Evolutionary conservation across 2,888 invertebrate species (phyloP), one percentile per base, ranked within the genome.

Genomic region (Hermaeophaga mercurialis): DNA sequence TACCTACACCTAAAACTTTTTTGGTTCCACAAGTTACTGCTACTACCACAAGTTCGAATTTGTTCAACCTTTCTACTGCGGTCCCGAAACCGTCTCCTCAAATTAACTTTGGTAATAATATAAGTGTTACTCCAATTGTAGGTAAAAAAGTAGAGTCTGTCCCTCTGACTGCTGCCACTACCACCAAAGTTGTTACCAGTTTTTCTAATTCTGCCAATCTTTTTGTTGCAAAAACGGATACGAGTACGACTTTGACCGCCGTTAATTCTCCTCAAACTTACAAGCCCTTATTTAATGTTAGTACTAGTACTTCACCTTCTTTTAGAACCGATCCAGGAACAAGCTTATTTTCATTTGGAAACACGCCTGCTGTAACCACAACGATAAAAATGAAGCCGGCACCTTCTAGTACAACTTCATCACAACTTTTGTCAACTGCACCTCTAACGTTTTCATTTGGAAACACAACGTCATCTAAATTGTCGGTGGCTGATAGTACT

Each of bases 171-270:
- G n/a, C 24, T n/a, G 9, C 17, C 3, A 14, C 14, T 19, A 55
- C 38, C 31, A 58, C 48, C 36, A 31, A 34, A 18, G 6, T 33
- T 4, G 26, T 14, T 12, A 14, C 15, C 22, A 34, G 22, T 44
- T 38, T 53, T 3, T 31, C 28, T 26, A 24, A 34, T 15, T 12
- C 47, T 11, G 17, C 19, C n/a, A 19, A 12, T 31, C 14, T 26
- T 28, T 57, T 68, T 11, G 56, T 68, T 19, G 61, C 67, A n/a
- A 53, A 55, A 9, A 54, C 53, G 12, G 56, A 43, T 9, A 39
- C 11, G 28, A 26, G 14, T 26, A 2, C 52, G 44, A 31, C 36
- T 9, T n/a, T n/a, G n/a, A n/a, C n/a, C n/a, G 17, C 12, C 1
- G 9, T 33, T 11, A 11, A 17, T 4, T 22, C 53, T 7, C 28